These are phyloP conservation scores for Tinea pellionella DNA, from an alignment of 2,888 invertebrate species.

Conservation along the genomic window DNA sequence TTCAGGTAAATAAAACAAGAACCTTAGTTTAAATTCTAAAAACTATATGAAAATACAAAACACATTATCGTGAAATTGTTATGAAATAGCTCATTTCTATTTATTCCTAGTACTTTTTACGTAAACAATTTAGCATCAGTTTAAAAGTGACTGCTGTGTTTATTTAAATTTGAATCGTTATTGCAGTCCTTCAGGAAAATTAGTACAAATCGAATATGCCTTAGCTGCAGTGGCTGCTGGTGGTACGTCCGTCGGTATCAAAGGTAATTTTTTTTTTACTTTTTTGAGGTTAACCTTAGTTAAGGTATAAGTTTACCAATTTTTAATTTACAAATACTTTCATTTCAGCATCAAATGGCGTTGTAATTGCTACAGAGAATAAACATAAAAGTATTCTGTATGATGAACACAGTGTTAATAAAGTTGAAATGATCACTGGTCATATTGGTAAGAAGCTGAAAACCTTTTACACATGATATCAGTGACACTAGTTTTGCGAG, in stretches of 20 bases:
- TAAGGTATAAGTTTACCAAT: slow-evolving; percentile 11
- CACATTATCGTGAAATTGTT: neutral
- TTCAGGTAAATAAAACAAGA: slow-evolving; percentile 62
- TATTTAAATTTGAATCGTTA: slow-evolving; percentile 19
- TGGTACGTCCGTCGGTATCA: slow-evolving; percentile 98
- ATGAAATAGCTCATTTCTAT: neutral
- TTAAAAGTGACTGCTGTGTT: no score
- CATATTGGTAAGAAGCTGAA: slow-evolving; percentile 73
- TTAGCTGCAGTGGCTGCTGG: slow-evolving; percentile 98
- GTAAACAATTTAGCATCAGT: neutral
- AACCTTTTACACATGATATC: no score
- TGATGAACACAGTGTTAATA: slow-evolving; percentile 96
- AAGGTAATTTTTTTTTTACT: slow-evolving; percentile 71
- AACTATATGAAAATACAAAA: neutral
- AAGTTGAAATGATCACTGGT: slow-evolving; percentile 95
- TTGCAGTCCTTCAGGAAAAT: slow-evolving; percentile 96
- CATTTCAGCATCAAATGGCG: slow-evolving; percentile 90
- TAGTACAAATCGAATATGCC: slow-evolving; percentile 99
- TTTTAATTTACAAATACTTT: neutral
- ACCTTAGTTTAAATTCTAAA: neutral
- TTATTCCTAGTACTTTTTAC: neutral
- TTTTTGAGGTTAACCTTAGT: slow-evolving; percentile 19
- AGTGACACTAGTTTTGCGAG: no score
- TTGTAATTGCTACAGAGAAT: slow-evolving; percentile 98
- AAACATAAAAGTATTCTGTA: slow-evolving; percentile 97